Conservation (phyloP, 2,888 invertebrate species). For the Tanytarsus gracilentus region DNA sequence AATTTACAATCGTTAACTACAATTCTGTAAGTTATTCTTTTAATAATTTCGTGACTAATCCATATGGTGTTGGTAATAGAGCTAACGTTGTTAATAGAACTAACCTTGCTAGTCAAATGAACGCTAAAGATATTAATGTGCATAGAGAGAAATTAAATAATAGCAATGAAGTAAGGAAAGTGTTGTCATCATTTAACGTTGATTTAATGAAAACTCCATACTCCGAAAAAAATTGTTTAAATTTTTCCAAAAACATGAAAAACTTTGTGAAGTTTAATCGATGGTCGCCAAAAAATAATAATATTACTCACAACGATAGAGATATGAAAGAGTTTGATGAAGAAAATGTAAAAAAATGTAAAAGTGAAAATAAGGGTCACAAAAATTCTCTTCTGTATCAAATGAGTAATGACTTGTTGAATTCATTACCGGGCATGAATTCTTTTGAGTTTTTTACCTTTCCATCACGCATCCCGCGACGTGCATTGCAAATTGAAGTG, state of each 20-base stretch:
- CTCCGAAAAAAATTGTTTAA: conserved; percentile 19
- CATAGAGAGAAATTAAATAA: not conserved
- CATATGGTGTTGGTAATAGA: conserved; percentile 17
- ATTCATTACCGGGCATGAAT: conserved; percentile 18
- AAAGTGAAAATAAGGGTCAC: not conserved
- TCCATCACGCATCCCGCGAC: not conserved
- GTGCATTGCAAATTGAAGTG: conserved; percentile 13
- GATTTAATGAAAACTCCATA: conserved; percentile 1
- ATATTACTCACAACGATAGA: not conserved
- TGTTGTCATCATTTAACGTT: not conserved
- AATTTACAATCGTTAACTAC: conserved; percentile 3
- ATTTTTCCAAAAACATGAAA: conserved; percentile 25
- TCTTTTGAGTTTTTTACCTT: conserved; percentile 23
- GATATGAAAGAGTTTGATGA: conserved; percentile 1
- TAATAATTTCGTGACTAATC: not conserved
- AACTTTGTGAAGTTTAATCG: conserved; percentile 11
- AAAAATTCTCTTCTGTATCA: conserved; percentile 21
- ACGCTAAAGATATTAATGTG: no score
- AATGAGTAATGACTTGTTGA: not conserved
- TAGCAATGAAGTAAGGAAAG: not conserved
- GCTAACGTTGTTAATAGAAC: not conserved
- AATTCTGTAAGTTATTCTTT: conserved; percentile 17
- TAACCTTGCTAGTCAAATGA: no score
- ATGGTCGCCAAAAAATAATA: conserved; percentile 5
- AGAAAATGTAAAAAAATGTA: not conserved